A percentile compares a stretch with the other conserved stretches of the same genome.
phyloP scores from a whole-genome alignment of 1,140 invertebrate genomes.

The Drosophila equinoxialis region DNA sequence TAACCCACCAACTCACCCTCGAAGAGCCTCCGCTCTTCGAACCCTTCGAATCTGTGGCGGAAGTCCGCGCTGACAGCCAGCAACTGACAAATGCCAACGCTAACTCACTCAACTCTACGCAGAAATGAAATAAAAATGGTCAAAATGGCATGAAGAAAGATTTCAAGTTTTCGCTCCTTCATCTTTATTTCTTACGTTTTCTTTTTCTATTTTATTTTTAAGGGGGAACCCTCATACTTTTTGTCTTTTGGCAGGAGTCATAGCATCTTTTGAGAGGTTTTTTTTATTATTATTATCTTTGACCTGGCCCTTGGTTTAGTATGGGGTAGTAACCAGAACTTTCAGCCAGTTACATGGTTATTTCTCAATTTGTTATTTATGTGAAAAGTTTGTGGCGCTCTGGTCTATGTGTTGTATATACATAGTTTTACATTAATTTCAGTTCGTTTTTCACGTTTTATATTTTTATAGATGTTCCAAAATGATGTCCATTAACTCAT shows the following conservation, averaged over 20 bases:
- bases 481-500: too few relatives aligned
- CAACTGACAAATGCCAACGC: slow-evolving; percentile 77
- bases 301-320: slow-evolving; percentile 41
- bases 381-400: slow-evolving; percentile 43
- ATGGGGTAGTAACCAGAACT: background rate
- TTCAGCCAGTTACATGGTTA: slow-evolving; percentile 16
- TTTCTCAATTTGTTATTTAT: slow-evolving; percentile 62
- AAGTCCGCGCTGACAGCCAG: slow-evolving; percentile 68
- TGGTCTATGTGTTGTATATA: slow-evolving; percentile 25
- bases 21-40: background rate
- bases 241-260: slow-evolving; percentile 47
- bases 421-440: slow-evolving; percentile 22
- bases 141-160: slow-evolving; percentile 52
- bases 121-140: slow-evolving; percentile 64
- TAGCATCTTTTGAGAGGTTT: slow-evolving; percentile 57
- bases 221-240: background rate
- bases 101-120: slow-evolving; percentile 73
- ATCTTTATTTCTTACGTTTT: slow-evolving; percentile 13
- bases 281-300: slow-evolving; percentile 76
- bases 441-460: background rate
- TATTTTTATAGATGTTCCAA: background rate
- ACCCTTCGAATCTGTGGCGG: slow-evolving; percentile 31
- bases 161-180: slow-evolving; percentile 46
- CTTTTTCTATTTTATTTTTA: slow-evolving; percentile 36
- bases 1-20: background rate